Evolutionary conservation across 2,797 vertebrate genomes (phyloP).

Genomic region (Intellagama lesueurii): DNA sequence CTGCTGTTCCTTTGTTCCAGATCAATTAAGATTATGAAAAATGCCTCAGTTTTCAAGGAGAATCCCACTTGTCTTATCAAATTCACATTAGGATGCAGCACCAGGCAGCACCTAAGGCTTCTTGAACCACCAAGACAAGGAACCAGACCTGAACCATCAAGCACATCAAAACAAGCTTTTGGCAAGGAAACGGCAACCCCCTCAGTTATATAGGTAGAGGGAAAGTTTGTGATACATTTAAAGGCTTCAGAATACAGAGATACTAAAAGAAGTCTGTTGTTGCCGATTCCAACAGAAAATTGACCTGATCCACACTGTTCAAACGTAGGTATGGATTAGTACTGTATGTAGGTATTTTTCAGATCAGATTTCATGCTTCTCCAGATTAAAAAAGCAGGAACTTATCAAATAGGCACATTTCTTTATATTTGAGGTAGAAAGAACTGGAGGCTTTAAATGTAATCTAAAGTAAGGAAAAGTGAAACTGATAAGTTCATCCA

Average conservation of each 20-base stretch:
- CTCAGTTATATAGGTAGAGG: background rate
- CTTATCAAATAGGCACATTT: background rate
- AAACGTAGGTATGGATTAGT: background rate
- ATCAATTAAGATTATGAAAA: conserved; percentile 7
- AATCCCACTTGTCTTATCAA: background rate
- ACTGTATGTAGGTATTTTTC: background rate
- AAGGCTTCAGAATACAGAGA: background rate
- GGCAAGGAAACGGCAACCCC: background rate
- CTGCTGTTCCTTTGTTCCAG: background rate
- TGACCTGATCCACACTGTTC: too few species aligned
- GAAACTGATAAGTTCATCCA: background rate
- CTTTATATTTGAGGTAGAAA: background rate
- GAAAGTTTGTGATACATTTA: background rate
- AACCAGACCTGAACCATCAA: too few species aligned
- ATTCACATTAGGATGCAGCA: background rate
- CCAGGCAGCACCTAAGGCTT: background rate
- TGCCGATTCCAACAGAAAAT: background rate
- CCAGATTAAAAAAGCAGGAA: background rate
- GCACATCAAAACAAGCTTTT: too few species aligned
- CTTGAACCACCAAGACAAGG: background rate
- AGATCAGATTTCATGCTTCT: background rate
- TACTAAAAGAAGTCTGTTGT: background rate
- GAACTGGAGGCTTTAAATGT: background rate
- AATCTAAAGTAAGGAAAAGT: background rate
- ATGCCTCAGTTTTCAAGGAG: background rate